Percentiles rank a stretch among this genome's conserved stretches.
These are phyloP conservation scores for Aplidium turbinatum DNA, from an alignment of 23 tunicate genomes.

Conservation along the genomic window DNA sequence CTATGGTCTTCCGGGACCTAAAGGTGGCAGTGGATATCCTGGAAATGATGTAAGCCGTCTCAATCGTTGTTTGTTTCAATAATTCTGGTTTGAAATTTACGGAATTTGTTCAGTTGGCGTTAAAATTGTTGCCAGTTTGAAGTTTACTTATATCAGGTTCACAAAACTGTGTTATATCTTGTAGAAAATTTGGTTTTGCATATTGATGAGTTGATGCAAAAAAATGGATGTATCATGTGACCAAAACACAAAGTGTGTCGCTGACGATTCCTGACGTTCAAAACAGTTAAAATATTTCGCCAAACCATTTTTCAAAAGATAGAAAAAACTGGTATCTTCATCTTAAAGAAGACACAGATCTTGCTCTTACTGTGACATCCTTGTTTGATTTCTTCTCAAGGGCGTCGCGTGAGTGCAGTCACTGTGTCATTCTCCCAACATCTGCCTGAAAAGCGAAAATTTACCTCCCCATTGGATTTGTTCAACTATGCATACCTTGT, in stretches of 20 bases:
- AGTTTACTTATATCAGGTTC: no score
- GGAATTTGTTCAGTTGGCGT: background rate
- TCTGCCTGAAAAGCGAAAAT: background rate
- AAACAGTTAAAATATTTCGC: no score
- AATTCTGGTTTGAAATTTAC: background rate
- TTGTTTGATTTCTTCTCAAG: background rate
- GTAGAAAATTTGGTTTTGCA: no score
- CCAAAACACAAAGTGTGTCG: no score
- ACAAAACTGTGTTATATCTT: no score
- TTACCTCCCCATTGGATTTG: background rate
- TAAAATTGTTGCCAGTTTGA: no score
- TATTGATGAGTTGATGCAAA: no score
- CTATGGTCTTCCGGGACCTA: background rate
- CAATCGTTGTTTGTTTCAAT: no score
- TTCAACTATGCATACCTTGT: background rate
- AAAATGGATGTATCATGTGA: no score
- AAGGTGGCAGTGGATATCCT: background rate
- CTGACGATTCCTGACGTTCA: no score
- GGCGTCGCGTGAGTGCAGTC: background rate
- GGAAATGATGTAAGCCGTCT: background rate
- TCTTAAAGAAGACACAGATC: background rate
- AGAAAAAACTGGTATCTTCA: background rate
- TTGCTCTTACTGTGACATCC: constrained; percentile 8
- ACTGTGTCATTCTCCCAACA: background rate
- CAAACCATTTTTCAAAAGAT: no score